Evolutionary conservation across 2,797 vertebrate species (phyloP).

Genomic region (Brachyalestes nurse): DNA sequence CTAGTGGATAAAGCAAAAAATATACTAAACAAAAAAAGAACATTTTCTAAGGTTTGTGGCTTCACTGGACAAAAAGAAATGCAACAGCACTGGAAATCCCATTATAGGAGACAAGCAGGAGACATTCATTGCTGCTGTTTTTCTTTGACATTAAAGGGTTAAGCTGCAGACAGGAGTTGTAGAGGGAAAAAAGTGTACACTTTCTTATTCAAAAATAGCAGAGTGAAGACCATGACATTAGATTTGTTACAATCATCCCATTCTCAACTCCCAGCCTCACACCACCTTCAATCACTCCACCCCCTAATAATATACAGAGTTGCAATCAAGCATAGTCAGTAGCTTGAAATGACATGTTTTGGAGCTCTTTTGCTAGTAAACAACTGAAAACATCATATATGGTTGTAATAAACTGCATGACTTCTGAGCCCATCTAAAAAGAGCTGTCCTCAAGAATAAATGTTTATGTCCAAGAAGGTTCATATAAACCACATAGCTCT

Average conservation of each 20-base stretch:
- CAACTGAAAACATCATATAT: neutral
- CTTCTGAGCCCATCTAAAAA: neutral
- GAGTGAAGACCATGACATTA: neutral
- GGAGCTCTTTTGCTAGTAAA: neutral
- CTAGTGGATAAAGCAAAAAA: too few relatives aligned
- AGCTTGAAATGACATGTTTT: neutral
- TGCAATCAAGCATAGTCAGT: neutral
- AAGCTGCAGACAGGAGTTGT: neutral
- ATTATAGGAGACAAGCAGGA: too few relatives aligned
- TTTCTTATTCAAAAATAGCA: neutral
- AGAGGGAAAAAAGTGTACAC: too few relatives aligned
- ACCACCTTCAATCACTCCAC: neutral
- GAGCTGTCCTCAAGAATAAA: neutral
- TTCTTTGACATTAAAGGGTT: neutral
- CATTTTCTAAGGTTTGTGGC: too few relatives aligned
- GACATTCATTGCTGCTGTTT: neutral
- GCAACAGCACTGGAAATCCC: too few relatives aligned
- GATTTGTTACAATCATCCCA: slow-evolving; percentile 1
- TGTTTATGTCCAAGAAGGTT: slow-evolving; percentile 23
- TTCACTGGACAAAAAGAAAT: too few relatives aligned
- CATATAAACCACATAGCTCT: neutral
- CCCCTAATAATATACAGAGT: neutral
- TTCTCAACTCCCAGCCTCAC: neutral
- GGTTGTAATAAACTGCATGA: neutral
- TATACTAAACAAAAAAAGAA: too few relatives aligned